These are phyloP conservation scores for Emys orbicularis DNA, from an alignment of 2,797 vertebrate genomes.

Conservation along the genomic window DNA sequence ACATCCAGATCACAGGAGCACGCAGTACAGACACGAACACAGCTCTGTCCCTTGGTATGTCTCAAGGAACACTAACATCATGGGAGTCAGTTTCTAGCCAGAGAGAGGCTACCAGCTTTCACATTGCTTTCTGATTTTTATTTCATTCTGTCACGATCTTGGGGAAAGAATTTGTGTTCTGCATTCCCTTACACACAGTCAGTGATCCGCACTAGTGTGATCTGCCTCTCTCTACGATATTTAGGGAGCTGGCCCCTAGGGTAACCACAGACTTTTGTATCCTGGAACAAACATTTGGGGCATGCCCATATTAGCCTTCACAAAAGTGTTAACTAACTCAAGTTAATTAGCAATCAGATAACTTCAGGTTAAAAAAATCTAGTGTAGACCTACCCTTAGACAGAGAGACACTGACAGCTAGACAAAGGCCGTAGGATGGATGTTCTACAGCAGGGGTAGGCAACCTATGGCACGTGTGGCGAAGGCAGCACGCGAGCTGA, in stretches of 20 bases:
- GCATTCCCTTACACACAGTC: neutral
- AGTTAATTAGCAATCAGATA: neutral
- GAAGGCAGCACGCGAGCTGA: too few species aligned
- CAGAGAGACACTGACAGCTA: neutral
- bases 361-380: neutral
- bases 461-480: too few species aligned
- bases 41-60: neutral
- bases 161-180: neutral
- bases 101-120: neutral
- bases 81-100: neutral
- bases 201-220: neutral
- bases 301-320: neutral
- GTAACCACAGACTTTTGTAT: neutral
- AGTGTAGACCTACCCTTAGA: neutral
- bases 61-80: neutral
- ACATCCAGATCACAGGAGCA: accelerated
- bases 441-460: neutral
- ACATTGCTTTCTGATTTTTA: neutral
- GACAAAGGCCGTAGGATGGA: neutral
- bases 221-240: neutral
- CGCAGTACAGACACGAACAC: accelerated
- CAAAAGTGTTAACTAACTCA: neutral
- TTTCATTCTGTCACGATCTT: neutral
- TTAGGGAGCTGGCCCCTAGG: neutral
- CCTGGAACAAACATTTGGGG: neutral